A percentile compares a stretch with the other conserved stretches of the same genome.
Conservation (phyloP, 2,113 vertebrate species). For the Galemys pyrenaicus region DNA sequence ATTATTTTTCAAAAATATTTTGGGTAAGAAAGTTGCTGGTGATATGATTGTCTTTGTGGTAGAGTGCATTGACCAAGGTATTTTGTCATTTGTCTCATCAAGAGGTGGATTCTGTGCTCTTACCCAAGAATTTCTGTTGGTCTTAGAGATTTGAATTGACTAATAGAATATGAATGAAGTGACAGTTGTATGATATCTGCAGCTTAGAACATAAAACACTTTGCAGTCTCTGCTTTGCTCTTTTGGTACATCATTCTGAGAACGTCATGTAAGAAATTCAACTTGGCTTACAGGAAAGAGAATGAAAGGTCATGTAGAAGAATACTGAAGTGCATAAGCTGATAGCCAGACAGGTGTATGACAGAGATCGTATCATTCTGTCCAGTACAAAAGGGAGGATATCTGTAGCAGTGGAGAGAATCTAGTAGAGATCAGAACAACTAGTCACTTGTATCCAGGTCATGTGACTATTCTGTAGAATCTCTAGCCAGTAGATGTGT, state of each 20-base stretch:
- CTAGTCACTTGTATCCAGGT: neutral
- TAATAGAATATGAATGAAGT: neutral
- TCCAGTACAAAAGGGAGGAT: neutral
- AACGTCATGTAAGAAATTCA: neutral
- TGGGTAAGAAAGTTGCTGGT: neutral
- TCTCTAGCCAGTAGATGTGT: neutral
- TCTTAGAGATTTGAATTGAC: neutral
- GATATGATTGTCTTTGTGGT: neutral
- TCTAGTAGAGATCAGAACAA: neutral
- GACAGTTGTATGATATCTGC: neutral
- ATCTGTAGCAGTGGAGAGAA: neutral
- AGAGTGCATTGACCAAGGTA: neutral
- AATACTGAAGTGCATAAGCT: neutral
- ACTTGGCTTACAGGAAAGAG: neutral
- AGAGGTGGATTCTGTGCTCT: neutral
- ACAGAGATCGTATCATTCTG: neutral
- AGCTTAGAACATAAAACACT: neutral
- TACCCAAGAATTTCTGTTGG: neutral
- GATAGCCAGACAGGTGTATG: neutral
- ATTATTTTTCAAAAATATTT: neutral
- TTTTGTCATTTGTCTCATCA: neutral
- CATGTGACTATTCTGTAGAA: neutral
- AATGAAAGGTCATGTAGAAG: neutral
- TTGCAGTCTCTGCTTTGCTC: neutral
- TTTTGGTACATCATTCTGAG: neutral